Percentiles rank a stretch among this genome's conserved stretches.
Evolutionary conservation across 1,140 invertebrate species (phyloP).

Genomic region (Orius insidiosus): DNA sequence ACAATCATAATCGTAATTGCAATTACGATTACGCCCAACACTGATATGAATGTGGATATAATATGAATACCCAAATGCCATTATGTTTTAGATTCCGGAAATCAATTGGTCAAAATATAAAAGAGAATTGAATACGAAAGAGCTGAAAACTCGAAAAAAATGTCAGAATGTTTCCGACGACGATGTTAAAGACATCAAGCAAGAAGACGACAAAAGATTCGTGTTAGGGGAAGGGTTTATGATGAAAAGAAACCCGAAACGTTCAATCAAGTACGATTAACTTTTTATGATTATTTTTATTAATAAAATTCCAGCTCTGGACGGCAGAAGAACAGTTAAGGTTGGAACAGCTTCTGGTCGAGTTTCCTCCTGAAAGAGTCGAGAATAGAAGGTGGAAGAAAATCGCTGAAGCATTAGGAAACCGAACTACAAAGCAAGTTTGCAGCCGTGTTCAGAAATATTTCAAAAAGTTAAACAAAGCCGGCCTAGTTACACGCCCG

Average conservation of each 20-base stretch:
- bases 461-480: conserved; percentile 71
- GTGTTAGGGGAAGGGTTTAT: conserved; percentile 43
- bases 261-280: conserved; percentile 46
- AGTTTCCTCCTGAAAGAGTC: conserved; percentile 75
- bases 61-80: too few species aligned
- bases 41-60: too few species aligned
- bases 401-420: conserved; percentile 72
- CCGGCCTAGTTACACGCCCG: conserved; percentile 72
- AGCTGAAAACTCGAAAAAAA: not conserved
- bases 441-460: conserved; percentile 86
- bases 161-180: conserved; percentile 7
- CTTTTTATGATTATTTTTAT: conserved; percentile 1
- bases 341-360: conserved; percentile 65
- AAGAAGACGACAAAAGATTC: conserved; percentile 21
- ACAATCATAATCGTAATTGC: too few species aligned
- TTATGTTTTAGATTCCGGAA: conserved; percentile 36
- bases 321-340: conserved; percentile 73
- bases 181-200: conserved; percentile 3
- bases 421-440: conserved; percentile 64
- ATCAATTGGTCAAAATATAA: conserved; percentile 67
- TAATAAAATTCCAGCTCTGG: conserved; percentile 41
- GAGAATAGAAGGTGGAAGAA: conserved; percentile 71
- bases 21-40: too few species aligned
- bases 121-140: conserved; percentile 21
- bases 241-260: conserved; percentile 54